A percentile compares a stretch with the other conserved stretches of the same genome.
phyloP scores from a whole-genome alignment of 2,888 invertebrate species.

The Clepsis dumicolana region DNA sequence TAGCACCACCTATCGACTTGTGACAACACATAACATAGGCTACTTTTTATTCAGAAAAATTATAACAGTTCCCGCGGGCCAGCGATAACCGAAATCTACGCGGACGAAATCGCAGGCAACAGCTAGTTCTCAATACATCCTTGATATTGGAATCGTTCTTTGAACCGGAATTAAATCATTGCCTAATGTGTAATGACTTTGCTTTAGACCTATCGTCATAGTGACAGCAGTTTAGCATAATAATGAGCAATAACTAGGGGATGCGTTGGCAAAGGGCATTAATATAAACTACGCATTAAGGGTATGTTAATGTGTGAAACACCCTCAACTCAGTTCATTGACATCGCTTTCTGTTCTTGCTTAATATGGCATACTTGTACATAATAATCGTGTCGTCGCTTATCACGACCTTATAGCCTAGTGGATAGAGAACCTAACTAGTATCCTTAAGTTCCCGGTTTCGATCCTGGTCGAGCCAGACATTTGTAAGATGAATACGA shows the following conservation, averaged over 20 bases:
- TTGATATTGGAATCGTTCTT: background rate
- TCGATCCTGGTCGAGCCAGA: too few relatives aligned
- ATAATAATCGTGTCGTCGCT: background rate
- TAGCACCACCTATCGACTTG: too few relatives aligned
- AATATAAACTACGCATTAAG: conserved; percentile 37
- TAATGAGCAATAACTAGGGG: conserved; percentile 32
- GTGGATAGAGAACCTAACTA: too few relatives aligned
- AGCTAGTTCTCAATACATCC: too few relatives aligned
- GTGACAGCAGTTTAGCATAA: conserved; percentile 24
- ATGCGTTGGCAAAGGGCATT: conserved; percentile 37
- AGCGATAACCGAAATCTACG: too few relatives aligned
- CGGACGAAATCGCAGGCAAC: too few relatives aligned
- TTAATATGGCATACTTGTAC: background rate
- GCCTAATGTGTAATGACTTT: background rate
- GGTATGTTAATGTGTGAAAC: conserved; percentile 27
- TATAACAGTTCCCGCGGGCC: too few relatives aligned
- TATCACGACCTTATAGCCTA: too few relatives aligned
- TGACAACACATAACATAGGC: too few relatives aligned
- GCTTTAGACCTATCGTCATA: conserved; percentile 6
- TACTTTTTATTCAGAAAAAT: too few relatives aligned
- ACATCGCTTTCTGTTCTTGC: conserved; percentile 4
- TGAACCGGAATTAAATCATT: background rate
- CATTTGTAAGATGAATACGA: too few relatives aligned
- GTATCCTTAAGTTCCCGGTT: too few relatives aligned
- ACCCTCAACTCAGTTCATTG: conserved; percentile 28